Percentiles rank a stretch among this genome's conserved stretches.
Evolutionary conservation across 2,113 vertebrate species (phyloP).

Genomic region (Cyanoliseus patagonus): DNA sequence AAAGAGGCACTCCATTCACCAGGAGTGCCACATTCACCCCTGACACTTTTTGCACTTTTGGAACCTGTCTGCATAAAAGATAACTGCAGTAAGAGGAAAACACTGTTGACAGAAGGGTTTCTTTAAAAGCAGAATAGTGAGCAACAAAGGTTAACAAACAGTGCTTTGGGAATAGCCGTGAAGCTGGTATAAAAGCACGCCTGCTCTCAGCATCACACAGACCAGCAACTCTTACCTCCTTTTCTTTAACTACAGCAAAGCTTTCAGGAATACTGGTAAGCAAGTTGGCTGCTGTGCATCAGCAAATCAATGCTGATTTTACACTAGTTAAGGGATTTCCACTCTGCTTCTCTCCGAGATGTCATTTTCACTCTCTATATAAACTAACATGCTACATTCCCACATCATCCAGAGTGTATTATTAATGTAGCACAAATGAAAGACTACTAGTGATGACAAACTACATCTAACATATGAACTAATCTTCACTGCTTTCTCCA

Average conservation of each 20-base stretch:
- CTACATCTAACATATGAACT: background rate
- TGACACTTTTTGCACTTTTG: background rate
- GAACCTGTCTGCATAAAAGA: background rate
- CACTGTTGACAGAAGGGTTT: background rate
- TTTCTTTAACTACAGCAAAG: background rate
- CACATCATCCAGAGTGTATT: background rate
- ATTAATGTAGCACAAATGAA: background rate
- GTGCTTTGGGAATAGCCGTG: background rate
- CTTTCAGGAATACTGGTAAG: background rate
- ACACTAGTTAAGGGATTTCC: background rate
- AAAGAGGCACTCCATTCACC: background rate
- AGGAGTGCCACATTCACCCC: too few relatives aligned
- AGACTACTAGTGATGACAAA: background rate
- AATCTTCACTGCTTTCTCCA: background rate
- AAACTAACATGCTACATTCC: background rate
- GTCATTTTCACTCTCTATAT: background rate
- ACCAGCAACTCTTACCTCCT: rapidly evolving
- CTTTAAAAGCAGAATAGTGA: background rate
- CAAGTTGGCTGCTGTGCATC: background rate
- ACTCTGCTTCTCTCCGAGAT: rapidly evolving
- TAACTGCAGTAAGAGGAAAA: background rate
- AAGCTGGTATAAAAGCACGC: rapidly evolving
- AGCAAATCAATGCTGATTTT: background rate
- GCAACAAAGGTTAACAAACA: background rate
- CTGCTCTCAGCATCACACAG: background rate